Percentiles rank a stretch among this genome's conserved stretches.
These are phyloP conservation scores for Morpho achilles DNA, from an alignment of 2,888 invertebrate genomes.

Conservation along the genomic window DNA sequence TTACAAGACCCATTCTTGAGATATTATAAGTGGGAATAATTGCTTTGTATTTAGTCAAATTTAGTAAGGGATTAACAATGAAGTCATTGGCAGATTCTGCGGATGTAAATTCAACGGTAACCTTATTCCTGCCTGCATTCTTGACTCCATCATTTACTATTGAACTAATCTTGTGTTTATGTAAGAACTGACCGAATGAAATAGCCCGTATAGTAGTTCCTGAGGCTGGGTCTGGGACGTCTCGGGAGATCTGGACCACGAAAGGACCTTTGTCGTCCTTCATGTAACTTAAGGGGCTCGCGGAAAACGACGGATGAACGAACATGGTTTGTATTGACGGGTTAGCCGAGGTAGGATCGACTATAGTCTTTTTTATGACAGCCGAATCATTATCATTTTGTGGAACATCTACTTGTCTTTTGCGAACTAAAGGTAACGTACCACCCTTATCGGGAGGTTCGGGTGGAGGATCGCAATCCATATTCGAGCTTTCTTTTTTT, in stretches of 20 bases:
- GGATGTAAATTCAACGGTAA: conserved; percentile 13
- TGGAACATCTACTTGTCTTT: too few relatives aligned
- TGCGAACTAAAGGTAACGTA: too few relatives aligned
- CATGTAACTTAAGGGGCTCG: background rate
- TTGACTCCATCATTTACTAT: conserved; percentile 20
- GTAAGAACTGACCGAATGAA: conserved; percentile 13
- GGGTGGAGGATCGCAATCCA: too few relatives aligned
- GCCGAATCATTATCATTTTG: too few relatives aligned
- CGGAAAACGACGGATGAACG: background rate
- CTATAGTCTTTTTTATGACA: too few relatives aligned
- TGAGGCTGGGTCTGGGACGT: background rate
- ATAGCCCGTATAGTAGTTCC: conserved; percentile 6
- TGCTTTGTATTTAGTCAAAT: background rate
- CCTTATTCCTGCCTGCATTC: conserved; percentile 15
- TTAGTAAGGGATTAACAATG: conserved; percentile 4
- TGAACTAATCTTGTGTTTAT: conserved; percentile 7
- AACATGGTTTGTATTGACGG: background rate
- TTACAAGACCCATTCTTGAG: conserved; percentile 3
- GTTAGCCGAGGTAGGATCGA: background rate
- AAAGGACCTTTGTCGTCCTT: background rate
- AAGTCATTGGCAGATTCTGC: conserved; percentile 18
- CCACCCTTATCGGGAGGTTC: too few relatives aligned
- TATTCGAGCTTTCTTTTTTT: too few relatives aligned
- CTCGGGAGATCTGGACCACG: background rate
- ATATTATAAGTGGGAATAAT: background rate